Percentiles rank a stretch among this genome's conserved stretches.
These are phyloP conservation scores for Periophthalmodon schlosseri DNA, from an alignment of 2,113 vertebrate genomes.

Conservation along the genomic window DNA sequence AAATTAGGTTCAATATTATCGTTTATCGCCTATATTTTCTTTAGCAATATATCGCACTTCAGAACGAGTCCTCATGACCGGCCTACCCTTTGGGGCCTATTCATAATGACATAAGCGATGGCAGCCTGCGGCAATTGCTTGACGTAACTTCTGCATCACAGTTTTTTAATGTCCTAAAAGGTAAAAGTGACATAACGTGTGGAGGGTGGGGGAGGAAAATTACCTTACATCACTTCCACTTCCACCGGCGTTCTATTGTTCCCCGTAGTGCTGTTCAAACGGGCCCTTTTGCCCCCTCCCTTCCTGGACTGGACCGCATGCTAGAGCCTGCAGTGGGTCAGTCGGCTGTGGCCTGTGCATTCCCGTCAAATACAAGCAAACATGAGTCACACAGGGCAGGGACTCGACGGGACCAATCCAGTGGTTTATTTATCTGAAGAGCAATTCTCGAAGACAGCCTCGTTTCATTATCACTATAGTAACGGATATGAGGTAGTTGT, in stretches of 20 bases:
- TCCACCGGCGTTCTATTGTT: conserved; percentile 53
- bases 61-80: too few relatives aligned
- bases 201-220: conserved; percentile 25
- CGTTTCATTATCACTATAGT: conserved; percentile 10
- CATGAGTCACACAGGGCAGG: conserved; percentile 38
- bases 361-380: conserved; percentile 31
- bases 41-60: too few relatives aligned
- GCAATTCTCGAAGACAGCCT: conserved; percentile 22
- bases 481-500: neutral
- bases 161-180: neutral
- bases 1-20: too few relatives aligned
- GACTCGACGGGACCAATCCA: conserved; percentile 15
- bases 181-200: conserved; percentile 13
- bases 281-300: conserved; percentile 50
- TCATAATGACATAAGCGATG: neutral
- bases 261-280: conserved; percentile 42
- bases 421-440: conserved; percentile 4
- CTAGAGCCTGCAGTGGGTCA: conserved; percentile 11
- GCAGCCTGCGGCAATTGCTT: neutral
- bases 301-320: conserved; percentile 49
- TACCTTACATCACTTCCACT: conserved; percentile 47
- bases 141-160: neutral
- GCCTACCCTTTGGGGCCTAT: neutral
- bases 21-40: too few relatives aligned
- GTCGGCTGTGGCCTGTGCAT: conserved; percentile 23